Evolutionary conservation across 2,888 invertebrate genomes (phyloP), one percentile per base, ranked within the genome.

Genomic region (Plusia festucae): DNA sequence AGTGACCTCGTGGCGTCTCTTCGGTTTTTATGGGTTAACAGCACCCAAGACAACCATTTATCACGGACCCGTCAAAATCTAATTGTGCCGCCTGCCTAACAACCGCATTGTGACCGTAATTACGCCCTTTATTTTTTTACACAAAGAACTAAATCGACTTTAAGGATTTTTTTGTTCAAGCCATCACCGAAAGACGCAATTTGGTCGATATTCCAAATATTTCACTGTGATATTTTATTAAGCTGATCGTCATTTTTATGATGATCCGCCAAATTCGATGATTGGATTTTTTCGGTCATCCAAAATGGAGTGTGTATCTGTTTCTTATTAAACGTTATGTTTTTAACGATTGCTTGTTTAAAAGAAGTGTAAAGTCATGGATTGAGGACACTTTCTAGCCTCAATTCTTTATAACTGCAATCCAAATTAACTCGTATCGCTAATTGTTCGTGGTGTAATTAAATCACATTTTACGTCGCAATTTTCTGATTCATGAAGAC

Each of bases 61-160:
- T 95, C 94, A 95, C 87, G 79, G 88, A 85, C 88, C 93, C 90
- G 94, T 95, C 94, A 95, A 93, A 94, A 92, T 92, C 93, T 95
- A 95, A 95, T 95, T 94, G 95, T 94, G 94, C 93, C 90, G 91
- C 90, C 87, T 90, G 90, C 90, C 91, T 91, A 92, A 93, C 94
- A 91, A 88, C 88, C 82, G 89, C 89, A 90, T 93, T 92, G 94
- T 94, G 93, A 92, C 91, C 92, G 87, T 94, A 93, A 95, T 95
- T 94, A 94, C 86, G 88, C 90, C 92, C 92, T 91, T 74, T 92
- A 91, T 91, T 93, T 93, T 83, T 93, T 93, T 90, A 87, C 85
- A 85, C 83, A 86, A 86, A 84, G 85, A 89, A 88, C 88, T 83
- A 90, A 93, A 93, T 90, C 91, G 90, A 88, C 88, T 89, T 86